These are phyloP conservation scores for Stenchaetothrips biformis DNA, from an alignment of 2,888 invertebrate genomes.

Conservation along the genomic window DNA sequence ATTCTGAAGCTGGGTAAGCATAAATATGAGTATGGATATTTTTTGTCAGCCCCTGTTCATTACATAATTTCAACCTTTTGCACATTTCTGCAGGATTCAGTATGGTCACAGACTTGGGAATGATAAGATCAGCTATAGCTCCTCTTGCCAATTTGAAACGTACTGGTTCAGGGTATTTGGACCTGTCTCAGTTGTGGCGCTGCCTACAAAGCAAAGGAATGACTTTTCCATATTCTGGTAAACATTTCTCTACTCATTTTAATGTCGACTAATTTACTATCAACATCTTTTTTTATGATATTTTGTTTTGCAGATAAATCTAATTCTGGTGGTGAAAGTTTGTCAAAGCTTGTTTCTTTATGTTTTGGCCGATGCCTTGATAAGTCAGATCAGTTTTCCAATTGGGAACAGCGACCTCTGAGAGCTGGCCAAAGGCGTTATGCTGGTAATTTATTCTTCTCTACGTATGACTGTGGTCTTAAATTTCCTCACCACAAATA, in stretches of 20 bases:
- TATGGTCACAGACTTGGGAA: conserved; percentile 54
- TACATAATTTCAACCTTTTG: conserved; percentile 35
- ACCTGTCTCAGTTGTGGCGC: conserved; percentile 57
- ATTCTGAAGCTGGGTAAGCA: conserved; percentile 67
- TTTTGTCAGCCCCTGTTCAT: background rate
- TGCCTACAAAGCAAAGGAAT: conserved; percentile 48
- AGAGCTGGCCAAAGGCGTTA: conserved; percentile 71
- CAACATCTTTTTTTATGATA: background rate
- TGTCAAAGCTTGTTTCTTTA: conserved; percentile 67
- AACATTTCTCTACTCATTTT: background rate
- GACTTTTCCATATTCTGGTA: conserved; percentile 50
- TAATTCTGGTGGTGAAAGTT: conserved; percentile 54
- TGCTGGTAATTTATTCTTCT: conserved; percentile 52
- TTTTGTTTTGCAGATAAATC: conserved; percentile 43
- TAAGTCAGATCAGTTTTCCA: conserved; percentile 87
- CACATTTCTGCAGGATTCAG: conserved; percentile 51
- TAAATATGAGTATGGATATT: conserved; percentile 1
- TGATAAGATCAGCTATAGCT: conserved; percentile 57
- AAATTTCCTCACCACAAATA: background rate
- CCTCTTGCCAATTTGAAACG: conserved; percentile 49
- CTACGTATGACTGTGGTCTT: conserved; percentile 14
- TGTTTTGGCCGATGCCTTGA: conserved; percentile 72
- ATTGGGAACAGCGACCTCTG: conserved; percentile 82
- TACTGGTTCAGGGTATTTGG: conserved; percentile 53
- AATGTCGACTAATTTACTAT: background rate